Evolutionary conservation across 2,113 vertebrate species (phyloP).

Genomic region (Hippocampus mohnikei): DNA sequence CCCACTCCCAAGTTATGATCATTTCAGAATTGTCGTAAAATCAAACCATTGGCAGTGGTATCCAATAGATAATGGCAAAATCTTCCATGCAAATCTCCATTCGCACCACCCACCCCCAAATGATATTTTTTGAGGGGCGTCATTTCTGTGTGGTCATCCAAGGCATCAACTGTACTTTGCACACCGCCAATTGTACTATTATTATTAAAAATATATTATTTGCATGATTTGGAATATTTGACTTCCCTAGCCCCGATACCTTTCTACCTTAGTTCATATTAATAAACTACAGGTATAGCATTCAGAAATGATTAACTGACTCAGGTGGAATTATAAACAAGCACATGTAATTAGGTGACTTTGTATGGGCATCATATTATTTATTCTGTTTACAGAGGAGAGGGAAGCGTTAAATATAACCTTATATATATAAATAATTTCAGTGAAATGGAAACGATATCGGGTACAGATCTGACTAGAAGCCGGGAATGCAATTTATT

Average conservation of each 20-base stretch:
- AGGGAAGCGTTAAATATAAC: slow-evolving; percentile 30
- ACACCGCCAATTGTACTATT: too few relatives aligned
- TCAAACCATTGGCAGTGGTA: too few relatives aligned
- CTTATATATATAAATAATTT: slow-evolving; percentile 32
- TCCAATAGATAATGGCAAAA: too few relatives aligned
- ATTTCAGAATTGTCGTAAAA: too few relatives aligned
- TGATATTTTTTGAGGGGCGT: too few relatives aligned
- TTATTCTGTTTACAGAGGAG: slow-evolving; percentile 27
- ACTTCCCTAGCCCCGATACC: neutral
- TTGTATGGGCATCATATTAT: slow-evolving; percentile 38
- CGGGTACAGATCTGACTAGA: slow-evolving; percentile 23
- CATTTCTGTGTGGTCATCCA: too few relatives aligned
- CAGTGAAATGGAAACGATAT: slow-evolving; percentile 24
- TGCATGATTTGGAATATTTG: neutral
- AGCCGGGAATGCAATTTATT: slow-evolving; percentile 37
- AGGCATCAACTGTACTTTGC: too few relatives aligned
- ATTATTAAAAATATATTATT: too few relatives aligned
- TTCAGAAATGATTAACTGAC: slow-evolving; percentile 32
- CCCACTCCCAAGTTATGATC: too few relatives aligned
- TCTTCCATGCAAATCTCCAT: too few relatives aligned
- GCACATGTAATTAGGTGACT: slow-evolving; percentile 49
- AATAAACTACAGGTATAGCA: neutral
- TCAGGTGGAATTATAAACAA: slow-evolving; percentile 50
- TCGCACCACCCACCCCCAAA: too few relatives aligned
- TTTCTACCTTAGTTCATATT: too few relatives aligned